phyloP scores from a whole-genome alignment of 2,888 invertebrate species.

The Allolobophora icterica region DNA sequence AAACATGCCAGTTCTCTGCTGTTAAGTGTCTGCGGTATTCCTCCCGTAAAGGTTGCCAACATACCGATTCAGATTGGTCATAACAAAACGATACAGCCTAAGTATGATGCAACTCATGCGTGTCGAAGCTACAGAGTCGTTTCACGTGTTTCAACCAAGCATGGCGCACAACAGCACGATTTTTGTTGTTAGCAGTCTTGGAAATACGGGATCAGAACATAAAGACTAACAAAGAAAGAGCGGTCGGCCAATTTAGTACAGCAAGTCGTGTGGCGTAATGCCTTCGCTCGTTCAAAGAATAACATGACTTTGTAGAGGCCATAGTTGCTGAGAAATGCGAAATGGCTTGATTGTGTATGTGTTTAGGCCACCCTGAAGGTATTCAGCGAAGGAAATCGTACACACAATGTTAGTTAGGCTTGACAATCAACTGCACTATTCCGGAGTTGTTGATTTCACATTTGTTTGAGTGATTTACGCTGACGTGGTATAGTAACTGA shows the following conservation, averaged over 20 bases:
- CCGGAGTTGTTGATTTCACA: no score
- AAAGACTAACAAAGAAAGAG: not conserved
- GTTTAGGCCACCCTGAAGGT: not conserved
- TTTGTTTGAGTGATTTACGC: no score
- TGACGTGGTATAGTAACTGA: no score
- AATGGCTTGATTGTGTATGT: not conserved
- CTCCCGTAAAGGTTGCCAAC: no score
- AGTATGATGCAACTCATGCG: not conserved
- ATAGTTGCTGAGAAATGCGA: not conserved
- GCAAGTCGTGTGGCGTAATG: not conserved
- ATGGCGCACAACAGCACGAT: not conserved
- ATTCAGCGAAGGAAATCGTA: no score
- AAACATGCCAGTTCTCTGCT: not conserved
- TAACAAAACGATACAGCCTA: not conserved
- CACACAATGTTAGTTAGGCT: not conserved
- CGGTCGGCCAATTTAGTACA: not conserved
- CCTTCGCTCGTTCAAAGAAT: not conserved
- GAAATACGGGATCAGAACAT: not conserved
- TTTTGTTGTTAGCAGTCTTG: not conserved
- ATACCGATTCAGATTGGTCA: not conserved
- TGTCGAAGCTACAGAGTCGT: not conserved
- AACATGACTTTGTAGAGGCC: not conserved
- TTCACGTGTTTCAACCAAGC: not conserved
- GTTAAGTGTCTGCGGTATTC: no score
- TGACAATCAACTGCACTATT: no score